A percentile compares a stretch with the other conserved stretches of the same genome.
These are phyloP conservation scores for Mallotus villosus DNA, from an alignment of 2,797 vertebrate genomes.

Conservation along the genomic window DNA sequence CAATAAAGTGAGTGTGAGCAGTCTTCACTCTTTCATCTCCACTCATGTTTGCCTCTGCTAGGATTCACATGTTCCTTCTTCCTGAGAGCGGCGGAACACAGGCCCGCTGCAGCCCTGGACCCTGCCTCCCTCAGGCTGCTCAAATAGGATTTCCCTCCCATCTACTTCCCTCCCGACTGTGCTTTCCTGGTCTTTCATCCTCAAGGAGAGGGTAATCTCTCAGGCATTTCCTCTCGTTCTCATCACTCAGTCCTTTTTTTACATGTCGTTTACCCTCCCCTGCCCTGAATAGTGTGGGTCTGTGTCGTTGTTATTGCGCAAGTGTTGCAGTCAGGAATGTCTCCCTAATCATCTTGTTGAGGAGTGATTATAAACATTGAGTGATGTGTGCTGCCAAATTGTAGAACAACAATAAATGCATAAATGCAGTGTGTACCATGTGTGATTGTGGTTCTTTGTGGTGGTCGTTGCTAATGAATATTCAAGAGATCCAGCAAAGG, in stretches of 20 bases:
- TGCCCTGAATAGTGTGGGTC: slow-evolving; percentile 4
- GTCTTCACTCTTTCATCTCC: slow-evolving; percentile 49
- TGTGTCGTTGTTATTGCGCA: background rate
- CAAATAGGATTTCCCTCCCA: slow-evolving; percentile 55
- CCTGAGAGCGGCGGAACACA: slow-evolving; percentile 31
- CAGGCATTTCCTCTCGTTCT: slow-evolving; percentile 22
- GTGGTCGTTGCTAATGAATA: background rate
- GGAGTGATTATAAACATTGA: background rate
- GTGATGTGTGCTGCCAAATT: background rate
- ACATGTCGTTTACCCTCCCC: slow-evolving; percentile 5
- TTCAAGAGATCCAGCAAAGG: background rate
- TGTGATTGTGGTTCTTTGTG: background rate
- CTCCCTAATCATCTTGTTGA: background rate
- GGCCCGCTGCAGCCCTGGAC: background rate
- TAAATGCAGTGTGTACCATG: background rate
- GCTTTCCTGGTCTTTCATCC: slow-evolving; percentile 44
- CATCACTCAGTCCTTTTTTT: slow-evolving; percentile 13
- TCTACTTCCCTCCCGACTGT: slow-evolving; percentile 30
- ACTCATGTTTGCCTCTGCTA: slow-evolving; percentile 30
- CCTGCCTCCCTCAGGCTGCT: slow-evolving; percentile 12
- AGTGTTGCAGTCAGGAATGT: background rate
- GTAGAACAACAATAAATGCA: background rate
- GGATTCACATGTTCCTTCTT: slow-evolving; percentile 22
- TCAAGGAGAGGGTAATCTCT: slow-evolving; percentile 37
- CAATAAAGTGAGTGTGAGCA: slow-evolving; percentile 43